A percentile compares a stretch with the other conserved stretches of the same genome.
These are phyloP conservation scores for Venustaconcha ellipsiformis DNA, from an alignment of 1,140 invertebrate species.

Conservation along the genomic window DNA sequence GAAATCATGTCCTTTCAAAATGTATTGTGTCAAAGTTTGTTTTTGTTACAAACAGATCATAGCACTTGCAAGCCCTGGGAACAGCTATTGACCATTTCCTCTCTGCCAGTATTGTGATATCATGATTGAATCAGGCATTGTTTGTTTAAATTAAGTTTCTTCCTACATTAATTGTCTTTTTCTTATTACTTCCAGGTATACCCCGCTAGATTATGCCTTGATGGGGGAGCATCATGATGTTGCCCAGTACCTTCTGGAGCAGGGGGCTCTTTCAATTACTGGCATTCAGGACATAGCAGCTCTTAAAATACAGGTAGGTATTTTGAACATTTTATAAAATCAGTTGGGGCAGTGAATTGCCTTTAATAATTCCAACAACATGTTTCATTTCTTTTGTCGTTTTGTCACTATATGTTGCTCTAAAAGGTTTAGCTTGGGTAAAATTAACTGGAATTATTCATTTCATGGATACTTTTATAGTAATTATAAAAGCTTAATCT, in stretches of 20 bases:
- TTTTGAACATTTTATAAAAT: neutral
- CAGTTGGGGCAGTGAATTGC: neutral
- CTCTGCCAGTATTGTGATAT: too few relatives aligned
- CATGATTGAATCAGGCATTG: too few relatives aligned
- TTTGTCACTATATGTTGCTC: neutral
- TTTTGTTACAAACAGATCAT: too few relatives aligned
- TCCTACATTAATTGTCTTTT: too few relatives aligned
- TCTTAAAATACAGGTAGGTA: constrained; percentile 65
- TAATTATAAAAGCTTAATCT: too few relatives aligned
- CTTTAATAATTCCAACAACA: neutral
- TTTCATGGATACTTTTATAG: neutral
- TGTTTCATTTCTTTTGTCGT: neutral
- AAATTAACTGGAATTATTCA: neutral
- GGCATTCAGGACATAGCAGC: constrained; percentile 69
- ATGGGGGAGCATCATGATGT: constrained; percentile 70
- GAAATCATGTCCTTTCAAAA: too few relatives aligned
- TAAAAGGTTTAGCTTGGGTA: neutral
- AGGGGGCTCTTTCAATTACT: constrained; percentile 67
- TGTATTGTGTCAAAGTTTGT: too few relatives aligned
- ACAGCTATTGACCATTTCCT: too few relatives aligned
- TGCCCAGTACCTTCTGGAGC: constrained; percentile 68
- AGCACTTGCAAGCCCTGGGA: too few relatives aligned
- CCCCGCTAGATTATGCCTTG: constrained; percentile 68
- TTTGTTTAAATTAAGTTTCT: too few relatives aligned
- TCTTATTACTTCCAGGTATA: constrained; percentile 50